Base-by-base conservation (phyloP, 2,797 vertebrate genomes). In the Pipistrellus pipistrellus region DNA sequence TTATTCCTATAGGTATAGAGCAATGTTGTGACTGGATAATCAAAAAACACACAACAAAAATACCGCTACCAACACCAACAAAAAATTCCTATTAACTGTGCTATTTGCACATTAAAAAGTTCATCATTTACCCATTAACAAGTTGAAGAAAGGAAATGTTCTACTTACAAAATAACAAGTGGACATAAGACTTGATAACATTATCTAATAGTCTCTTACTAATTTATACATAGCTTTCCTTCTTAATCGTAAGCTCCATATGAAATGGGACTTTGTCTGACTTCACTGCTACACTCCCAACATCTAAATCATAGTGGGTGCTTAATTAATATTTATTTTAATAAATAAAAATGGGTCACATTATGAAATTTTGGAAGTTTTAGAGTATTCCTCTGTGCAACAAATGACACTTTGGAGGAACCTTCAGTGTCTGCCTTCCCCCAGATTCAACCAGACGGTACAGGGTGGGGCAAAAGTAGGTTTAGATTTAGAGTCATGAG, bases 281-380 rank as follows among this genome's bases (percentile, higher is more conserved):
- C 8, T 64, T 94, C 23, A 69, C 23, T 59, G n/a, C 23, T 66
- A 21, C 30, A 62, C 0, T 32, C 30, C 4, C 48, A 64, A 30
- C 27, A 3, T 66, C 59, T 87, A 51, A 48, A 3, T 11, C 2
- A 21, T 18, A 55, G 9, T 27, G 8, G 41, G 32, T 68, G 6
- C 11, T 68, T 21, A 88, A 64, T 35, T 82, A 76, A 14, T 75
- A 72, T 53, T 91, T 82, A 72, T 69, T 92, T 90, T 87, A 72
- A 27, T 66, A 71, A 71, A 66, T 55, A 13, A 76, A 53, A 91
- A 51, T 10, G 10, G 15, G 7, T 80, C 13, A 82, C 27, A 10
- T 32, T 62, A 35, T 30, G 35, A 89, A 80, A 84, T 83, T 38
- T 38, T 2, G 3, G 1, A 1, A 13, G 18, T 71, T 78, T 12